A percentile compares a stretch with the other conserved stretches of the same genome.
Evolutionary conservation across 2,888 invertebrate species (phyloP).

Genomic region (Rotaria sp.): DNA sequence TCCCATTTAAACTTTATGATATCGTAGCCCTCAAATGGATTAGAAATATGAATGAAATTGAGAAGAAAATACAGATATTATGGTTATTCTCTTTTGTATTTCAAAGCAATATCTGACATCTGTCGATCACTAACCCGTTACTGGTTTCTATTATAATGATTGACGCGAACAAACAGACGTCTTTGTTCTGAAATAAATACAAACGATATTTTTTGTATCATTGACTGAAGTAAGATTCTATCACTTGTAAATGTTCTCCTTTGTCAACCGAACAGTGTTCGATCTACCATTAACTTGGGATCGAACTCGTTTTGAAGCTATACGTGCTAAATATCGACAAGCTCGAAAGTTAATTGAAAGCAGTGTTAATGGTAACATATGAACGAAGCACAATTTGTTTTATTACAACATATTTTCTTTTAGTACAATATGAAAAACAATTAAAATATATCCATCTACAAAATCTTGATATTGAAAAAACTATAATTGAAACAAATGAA

Average conservation of each 20-base stretch:
- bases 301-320: background rate
- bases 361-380: background rate
- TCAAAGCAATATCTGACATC: background rate
- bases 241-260: background rate
- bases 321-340: background rate
- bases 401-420: background rate
- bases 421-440: background rate
- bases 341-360: background rate
- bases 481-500: background rate
- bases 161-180: background rate
- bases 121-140: background rate
- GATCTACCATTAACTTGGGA: background rate
- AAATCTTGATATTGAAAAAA: background rate
- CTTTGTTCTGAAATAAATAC: no score
- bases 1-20: no score
- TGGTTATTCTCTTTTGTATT: no score
- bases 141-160: background rate
- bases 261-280: background rate
- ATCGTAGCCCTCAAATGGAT: no score
- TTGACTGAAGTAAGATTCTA: background rate
- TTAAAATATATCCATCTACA: background rate
- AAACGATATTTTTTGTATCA: no score
- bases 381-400: background rate
- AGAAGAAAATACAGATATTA: no score
- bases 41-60: no score